Base-by-base conservation (phyloP, 2,113 vertebrate species). In the Brienomyrus longianalis region DNA sequence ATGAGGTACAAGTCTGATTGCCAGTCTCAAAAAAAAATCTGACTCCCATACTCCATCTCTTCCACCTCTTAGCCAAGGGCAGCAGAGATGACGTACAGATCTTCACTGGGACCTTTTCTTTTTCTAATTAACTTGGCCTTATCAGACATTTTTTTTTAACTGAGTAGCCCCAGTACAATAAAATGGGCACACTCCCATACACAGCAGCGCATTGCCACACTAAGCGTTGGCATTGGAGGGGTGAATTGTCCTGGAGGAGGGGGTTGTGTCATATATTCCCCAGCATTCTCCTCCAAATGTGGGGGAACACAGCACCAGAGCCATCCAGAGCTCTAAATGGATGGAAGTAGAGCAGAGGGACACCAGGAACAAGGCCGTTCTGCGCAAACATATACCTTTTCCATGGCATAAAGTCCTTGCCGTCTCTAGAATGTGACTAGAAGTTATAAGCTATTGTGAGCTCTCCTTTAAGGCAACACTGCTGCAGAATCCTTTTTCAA, bases 401-500 rank as follows among this genome's bases (percentile, higher is more conserved):
- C 23, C 47, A 27, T 39, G 19, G 10, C 9, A 45, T 83, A n/a
- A 9, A 35, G 62, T 47, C 59, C 47, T 56, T 31, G 52, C 62
- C 59, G 59, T 89, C 48, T 56, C 47, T 9, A 91, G 1, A 62
- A 90, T 10, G 21, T 83, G 5, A 43, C 66, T 88, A 51, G 39
- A 35, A 62, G 89, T 56, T 5, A 70, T 43, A 86, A 91, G 85
- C n/a, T 70, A 92, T 90, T 92, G 91, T 90, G 91, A 91, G 87
- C 48, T 89, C 54, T 88, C 45, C 23, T 35, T 47, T 27, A 70
- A 17, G 15, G 45, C 70, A 39, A 13, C 10, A 23, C 48, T 83
- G 27, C 43, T 74, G 70, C 52, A 89, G 84, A n/a, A 50, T 77
- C 47, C 35, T 39, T 43, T 80, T 19, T 43, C 74, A 0, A 80